Evolutionary conservation across 1,140 invertebrate genomes (phyloP), one percentile per base, ranked within the genome.

Genomic region (Belonocnema kinseyi): DNA sequence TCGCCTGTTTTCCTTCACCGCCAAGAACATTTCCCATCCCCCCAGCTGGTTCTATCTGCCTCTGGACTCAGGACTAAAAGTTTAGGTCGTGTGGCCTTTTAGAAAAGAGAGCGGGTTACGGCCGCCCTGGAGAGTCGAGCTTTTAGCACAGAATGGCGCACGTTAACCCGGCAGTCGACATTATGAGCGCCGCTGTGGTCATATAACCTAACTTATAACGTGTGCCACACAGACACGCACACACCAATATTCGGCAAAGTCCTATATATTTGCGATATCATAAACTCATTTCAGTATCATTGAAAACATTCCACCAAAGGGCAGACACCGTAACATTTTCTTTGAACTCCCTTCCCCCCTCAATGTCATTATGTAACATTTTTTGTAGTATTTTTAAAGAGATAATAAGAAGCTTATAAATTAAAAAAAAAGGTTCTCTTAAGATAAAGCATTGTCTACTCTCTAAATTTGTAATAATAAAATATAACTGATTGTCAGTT

Each of bases 131-230:
- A 66, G 58, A 66, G 26, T 40, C 16, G 19, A 66, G 58, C 58
- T 66, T 66, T 66, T 66, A 66, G 40, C 58, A n/a, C 40, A 66
- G 58, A 66, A 66, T 66, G 58, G 58, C 58, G 16, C 58, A 66
- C 58, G 26, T 66, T 66, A 66, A 66, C 58, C 58, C 16, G 26
- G 40, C 21, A 66, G 58, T 66, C 58, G 58, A 66, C 58, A 66
- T 66, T 66, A 66, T 6, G 26, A 66, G 21, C 58, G 21, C 58
- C 58, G 16, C 11, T 66, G 58, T 66, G 58, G 58, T 66, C 26
- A 66, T 66, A 66, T 66, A 66, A 66, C 58, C 21, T 66, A 66
- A 66, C 58, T 54, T 54, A 66, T 33, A 21, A 14, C 58, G 58
- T 33, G 26, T 66, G 40, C 6, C 12, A 33, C 26, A 14, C 58